Percentiles rank a stretch among this genome's conserved stretches.
Conservation (phyloP, 2,797 vertebrate species). For the Threskiornis aethiopicus region DNA sequence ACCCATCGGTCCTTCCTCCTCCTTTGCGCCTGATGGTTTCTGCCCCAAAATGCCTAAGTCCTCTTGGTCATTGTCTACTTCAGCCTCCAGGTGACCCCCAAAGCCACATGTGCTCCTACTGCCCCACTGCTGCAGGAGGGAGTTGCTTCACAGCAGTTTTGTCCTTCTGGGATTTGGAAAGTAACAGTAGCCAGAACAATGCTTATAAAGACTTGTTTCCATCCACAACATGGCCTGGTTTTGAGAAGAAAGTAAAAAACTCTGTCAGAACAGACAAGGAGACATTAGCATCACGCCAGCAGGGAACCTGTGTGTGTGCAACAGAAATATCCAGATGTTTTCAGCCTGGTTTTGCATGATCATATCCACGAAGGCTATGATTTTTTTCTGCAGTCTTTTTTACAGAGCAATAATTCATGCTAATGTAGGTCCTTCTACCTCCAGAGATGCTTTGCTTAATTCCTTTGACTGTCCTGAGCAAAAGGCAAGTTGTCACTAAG, state of each 20-base stretch:
- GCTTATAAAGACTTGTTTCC: neutral
- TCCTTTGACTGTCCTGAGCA: neutral
- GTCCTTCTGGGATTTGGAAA: neutral
- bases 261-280: neutral
- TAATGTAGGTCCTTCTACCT: neutral
- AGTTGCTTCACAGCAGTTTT: neutral
- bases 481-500: neutral
- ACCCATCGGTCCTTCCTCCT: rapidly evolving
- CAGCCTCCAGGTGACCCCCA: rapidly evolving
- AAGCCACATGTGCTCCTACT: neutral
- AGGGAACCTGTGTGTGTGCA: rapidly evolving
- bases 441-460: neutral
- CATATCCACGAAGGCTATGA: neutral
- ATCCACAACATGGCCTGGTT: neutral
- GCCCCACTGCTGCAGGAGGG: neutral
- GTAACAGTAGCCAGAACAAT: neutral
- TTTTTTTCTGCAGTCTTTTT: neutral
- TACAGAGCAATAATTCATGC: neutral
- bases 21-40: neutral
- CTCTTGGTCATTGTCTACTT: neutral
- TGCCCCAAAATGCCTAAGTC: neutral
- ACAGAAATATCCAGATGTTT: neutral
- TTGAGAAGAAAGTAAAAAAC: neutral
- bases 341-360: neutral
- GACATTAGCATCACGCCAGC: too few species aligned